A percentile compares a stretch with the other conserved stretches of the same genome.
These are phyloP conservation scores for Mechanitis messenoides DNA, from an alignment of 2,888 invertebrate species.

Conservation along the genomic window DNA sequence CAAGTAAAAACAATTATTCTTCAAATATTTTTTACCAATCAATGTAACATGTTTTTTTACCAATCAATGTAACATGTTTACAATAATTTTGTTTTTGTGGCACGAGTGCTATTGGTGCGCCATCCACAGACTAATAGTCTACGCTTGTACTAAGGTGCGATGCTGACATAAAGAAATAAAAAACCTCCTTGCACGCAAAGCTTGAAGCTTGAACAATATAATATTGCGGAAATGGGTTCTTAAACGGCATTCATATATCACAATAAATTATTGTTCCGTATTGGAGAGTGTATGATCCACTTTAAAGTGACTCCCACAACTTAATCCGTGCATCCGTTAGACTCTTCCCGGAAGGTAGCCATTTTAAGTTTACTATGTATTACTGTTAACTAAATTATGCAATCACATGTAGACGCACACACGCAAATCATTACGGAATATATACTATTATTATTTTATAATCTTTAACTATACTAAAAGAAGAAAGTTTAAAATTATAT, in stretches of 20 bases:
- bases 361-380: conserved; percentile 5
- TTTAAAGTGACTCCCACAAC: conserved; percentile 11
- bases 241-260: conserved; percentile 31
- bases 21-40: no score
- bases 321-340: conserved; percentile 10
- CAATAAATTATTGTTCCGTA: conserved; percentile 19
- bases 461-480: no score
- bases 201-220: conserved; percentile 26
- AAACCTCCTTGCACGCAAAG: conserved; percentile 22
- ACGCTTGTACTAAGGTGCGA: neutral
- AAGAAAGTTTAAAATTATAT: no score
- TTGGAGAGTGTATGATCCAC: conserved; percentile 13
- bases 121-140: no score
- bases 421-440: no score
- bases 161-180: conserved; percentile 12
- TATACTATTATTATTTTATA: no score
- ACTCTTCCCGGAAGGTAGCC: conserved; percentile 14
- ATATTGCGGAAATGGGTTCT: conserved; percentile 34
- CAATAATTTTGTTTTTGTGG: no score
- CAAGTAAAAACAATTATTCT: no score
- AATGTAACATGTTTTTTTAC: no score
- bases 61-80: no score
- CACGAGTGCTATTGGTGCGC: no score
- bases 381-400: neutral
- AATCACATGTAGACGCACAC: neutral